phyloP scores from a whole-genome alignment of 2,888 invertebrate species.

The Aphodius sticticus region DNA sequence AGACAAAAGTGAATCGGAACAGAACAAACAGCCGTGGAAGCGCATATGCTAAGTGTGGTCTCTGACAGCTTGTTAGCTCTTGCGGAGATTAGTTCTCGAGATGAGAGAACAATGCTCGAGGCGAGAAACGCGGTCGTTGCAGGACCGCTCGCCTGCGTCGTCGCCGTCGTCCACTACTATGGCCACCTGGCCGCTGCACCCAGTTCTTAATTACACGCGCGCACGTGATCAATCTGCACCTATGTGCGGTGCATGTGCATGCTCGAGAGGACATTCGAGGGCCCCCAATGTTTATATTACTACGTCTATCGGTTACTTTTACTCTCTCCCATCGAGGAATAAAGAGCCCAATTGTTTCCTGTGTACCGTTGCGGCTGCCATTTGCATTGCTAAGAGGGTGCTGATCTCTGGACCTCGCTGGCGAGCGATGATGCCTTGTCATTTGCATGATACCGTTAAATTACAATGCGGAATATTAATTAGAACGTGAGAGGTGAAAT shows the following conservation, averaged over 20 bases:
- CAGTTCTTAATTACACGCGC: slow-evolving; percentile 37
- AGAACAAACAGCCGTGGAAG: slow-evolving; percentile 36
- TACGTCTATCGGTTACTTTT: slow-evolving; percentile 33
- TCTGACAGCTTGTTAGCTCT: slow-evolving; percentile 47
- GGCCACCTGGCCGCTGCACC: slow-evolving; percentile 38
- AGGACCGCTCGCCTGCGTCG: slow-evolving; percentile 24
- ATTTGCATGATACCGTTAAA: slow-evolving; percentile 22
- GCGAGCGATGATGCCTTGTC: slow-evolving; percentile 17
- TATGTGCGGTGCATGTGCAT: slow-evolving; percentile 19
- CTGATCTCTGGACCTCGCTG: slow-evolving; percentile 18
- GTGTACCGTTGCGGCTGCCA: slow-evolving; percentile 34
- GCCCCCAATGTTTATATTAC: slow-evolving; percentile 36
- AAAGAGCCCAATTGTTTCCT: slow-evolving; percentile 39
- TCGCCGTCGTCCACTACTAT: slow-evolving; percentile 14
- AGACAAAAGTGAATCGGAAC: slow-evolving; percentile 29
- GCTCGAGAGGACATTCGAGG: neutral
- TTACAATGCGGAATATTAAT: slow-evolving; percentile 22
- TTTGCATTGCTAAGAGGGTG: slow-evolving; percentile 41
- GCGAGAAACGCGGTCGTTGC: slow-evolving; percentile 31
- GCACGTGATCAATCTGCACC: slow-evolving; percentile 38
- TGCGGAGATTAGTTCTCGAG: slow-evolving; percentile 46
- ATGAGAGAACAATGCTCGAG: slow-evolving; percentile 43
- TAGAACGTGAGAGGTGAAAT: slow-evolving; percentile 22
- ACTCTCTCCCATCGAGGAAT: slow-evolving; percentile 29
- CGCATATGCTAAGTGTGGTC: slow-evolving; percentile 42